These are phyloP conservation scores for Paedocypris sp. DNA, from an alignment of 2,113 vertebrate species.

Conservation along the genomic window DNA sequence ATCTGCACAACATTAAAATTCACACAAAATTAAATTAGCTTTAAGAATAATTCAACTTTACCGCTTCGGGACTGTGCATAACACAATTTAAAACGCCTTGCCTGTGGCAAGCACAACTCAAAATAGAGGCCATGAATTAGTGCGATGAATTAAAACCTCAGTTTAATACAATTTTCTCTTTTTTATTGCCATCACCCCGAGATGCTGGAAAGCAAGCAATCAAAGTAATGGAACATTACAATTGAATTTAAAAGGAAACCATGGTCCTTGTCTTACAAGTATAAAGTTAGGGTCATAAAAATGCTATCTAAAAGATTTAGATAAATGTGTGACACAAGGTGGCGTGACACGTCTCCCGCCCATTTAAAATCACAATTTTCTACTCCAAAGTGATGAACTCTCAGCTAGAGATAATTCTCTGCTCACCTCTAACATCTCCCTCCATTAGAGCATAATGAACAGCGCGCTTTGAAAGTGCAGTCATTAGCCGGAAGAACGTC, in stretches of 20 bases:
- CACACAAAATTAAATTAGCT: constrained; percentile 41
- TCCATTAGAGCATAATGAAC: constrained; percentile 40
- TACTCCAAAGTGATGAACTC: constrained; percentile 32
- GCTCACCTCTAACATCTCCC: constrained; percentile 29
- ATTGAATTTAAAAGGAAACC: constrained; percentile 47
- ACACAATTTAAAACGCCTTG: constrained; percentile 40
- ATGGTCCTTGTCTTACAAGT: constrained; percentile 28
- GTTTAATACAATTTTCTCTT: constrained; percentile 46
- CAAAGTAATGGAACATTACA: constrained; percentile 59
- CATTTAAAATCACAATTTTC: constrained; percentile 33
- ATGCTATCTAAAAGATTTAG: constrained; percentile 32
- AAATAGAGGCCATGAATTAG: constrained; percentile 42
- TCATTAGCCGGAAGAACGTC: constrained; percentile 23
- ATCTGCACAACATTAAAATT: constrained; percentile 56
- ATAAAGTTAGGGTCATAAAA: constrained; percentile 18
- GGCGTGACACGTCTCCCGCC: constrained; percentile 26
- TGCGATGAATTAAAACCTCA: constrained; percentile 44
- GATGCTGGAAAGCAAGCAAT: constrained; percentile 51
- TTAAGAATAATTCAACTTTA: constrained; percentile 58
- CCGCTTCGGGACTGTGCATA: constrained; percentile 38
- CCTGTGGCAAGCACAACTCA: constrained; percentile 19
- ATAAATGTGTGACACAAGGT: constrained; percentile 16
- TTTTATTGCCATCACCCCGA: constrained; percentile 48
- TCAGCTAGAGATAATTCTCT: constrained; percentile 26
- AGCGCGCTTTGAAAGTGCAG: constrained; percentile 30